Evolutionary conservation across 1,140 invertebrate species (phyloP).

Genomic region (Drosophila asahinai): DNA sequence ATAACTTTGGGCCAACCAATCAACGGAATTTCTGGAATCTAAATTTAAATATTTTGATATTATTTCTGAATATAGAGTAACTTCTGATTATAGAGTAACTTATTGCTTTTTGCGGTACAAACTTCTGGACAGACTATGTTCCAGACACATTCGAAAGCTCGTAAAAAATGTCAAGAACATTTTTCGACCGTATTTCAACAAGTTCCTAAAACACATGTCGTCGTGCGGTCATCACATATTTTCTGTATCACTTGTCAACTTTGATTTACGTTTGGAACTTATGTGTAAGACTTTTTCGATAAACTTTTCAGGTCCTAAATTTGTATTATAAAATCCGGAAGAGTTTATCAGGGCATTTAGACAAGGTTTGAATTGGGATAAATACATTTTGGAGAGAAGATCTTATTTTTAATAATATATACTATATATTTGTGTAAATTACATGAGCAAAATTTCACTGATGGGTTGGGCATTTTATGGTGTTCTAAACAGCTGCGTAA

Average conservation of each 20-base stretch:
- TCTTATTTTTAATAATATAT: slow-evolving; percentile 2
- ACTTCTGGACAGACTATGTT: background rate
- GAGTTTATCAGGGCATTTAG: too few species aligned
- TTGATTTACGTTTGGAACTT: slow-evolving; percentile 62
- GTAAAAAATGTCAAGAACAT: slow-evolving; percentile 32
- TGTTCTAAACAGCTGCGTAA: slow-evolving; percentile 77
- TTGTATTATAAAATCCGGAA: too few species aligned
- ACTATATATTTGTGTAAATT: slow-evolving; percentile 57
- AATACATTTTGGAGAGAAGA: slow-evolving; percentile 1
- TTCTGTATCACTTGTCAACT: slow-evolving; percentile 35
- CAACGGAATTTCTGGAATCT: too few species aligned
- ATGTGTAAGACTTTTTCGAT: slow-evolving; percentile 28
- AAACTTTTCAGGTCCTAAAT: slow-evolving; percentile 3
- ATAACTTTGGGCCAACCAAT: too few species aligned
- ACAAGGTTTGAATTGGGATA: too few species aligned
- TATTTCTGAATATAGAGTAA: too few species aligned
- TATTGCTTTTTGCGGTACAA: too few species aligned
- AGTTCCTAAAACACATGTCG: slow-evolving; percentile 26
- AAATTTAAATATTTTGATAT: too few species aligned
- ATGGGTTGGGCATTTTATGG: slow-evolving; percentile 44
- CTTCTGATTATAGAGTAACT: too few species aligned
- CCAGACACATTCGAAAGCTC: slow-evolving; percentile 26
- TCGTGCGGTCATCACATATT: slow-evolving; percentile 31
- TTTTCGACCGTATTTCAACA: slow-evolving; percentile 14
- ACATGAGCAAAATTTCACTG: slow-evolving; percentile 33